phyloP scores from a whole-genome alignment of 2,113 vertebrate genomes.

The Corvus cornix region DNA sequence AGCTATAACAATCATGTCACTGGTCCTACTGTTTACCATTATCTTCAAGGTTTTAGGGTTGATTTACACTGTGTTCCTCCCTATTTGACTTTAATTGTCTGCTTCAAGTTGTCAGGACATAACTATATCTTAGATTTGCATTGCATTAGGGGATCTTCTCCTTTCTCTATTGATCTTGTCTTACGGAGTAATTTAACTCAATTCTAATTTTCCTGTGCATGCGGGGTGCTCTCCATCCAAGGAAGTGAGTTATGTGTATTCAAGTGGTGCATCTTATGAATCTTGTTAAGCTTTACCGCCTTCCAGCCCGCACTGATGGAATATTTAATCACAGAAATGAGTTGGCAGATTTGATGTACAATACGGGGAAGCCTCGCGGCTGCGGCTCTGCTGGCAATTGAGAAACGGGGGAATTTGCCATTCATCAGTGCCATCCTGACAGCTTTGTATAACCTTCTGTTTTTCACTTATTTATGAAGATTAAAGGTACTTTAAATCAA shows the following conservation, averaged over 20 bases:
- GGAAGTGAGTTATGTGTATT: slow-evolving; percentile 83
- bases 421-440: slow-evolving; percentile 75
- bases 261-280: slow-evolving; percentile 79
- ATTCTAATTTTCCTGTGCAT: slow-evolving; percentile 79
- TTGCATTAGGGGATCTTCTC: slow-evolving; percentile 66
- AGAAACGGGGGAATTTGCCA: slow-evolving; percentile 71
- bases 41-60: slow-evolving; percentile 61
- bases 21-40: slow-evolving; percentile 6
- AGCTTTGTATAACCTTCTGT: slow-evolving; percentile 78
- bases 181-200: slow-evolving; percentile 77
- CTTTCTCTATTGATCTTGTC: slow-evolving; percentile 71
- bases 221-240: slow-evolving; percentile 64
- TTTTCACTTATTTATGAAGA: slow-evolving; percentile 81
- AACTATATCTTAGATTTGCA: slow-evolving; percentile 73
- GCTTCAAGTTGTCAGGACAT: slow-evolving; percentile 68
- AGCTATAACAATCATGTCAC: slow-evolving; percentile 21
- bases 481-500: slow-evolving; percentile 81
- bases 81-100: slow-evolving; percentile 70
- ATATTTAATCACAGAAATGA: slow-evolving; percentile 89
- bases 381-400: slow-evolving; percentile 71
- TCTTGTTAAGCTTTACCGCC: slow-evolving; percentile 83
- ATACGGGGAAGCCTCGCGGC: slow-evolving; percentile 65
- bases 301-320: slow-evolving; percentile 77
- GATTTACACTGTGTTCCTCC: slow-evolving; percentile 52
- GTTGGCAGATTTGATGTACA: slow-evolving; percentile 81